Evolutionary conservation across 2,888 invertebrate genomes (phyloP).

Genomic region (Drosophila siamana): DNA sequence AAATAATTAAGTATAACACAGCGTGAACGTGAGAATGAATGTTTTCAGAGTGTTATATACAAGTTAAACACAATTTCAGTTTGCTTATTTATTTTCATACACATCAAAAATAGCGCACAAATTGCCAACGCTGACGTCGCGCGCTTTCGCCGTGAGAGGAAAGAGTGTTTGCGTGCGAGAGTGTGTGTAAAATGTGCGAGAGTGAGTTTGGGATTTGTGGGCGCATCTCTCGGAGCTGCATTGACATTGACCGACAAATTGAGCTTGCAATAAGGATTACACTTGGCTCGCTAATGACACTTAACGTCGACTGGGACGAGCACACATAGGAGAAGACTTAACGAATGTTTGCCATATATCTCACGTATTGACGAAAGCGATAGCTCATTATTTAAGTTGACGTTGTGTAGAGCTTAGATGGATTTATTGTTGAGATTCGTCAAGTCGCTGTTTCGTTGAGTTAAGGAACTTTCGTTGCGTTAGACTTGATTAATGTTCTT

Average conservation of each 20-base stretch:
- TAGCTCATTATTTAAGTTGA: conserved; percentile 52
- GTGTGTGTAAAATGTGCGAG: conserved; percentile 13
- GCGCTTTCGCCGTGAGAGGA: conserved; percentile 22
- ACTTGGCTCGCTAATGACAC: conserved; percentile 35
- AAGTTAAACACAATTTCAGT: conserved; percentile 19
- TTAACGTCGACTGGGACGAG: conserved; percentile 56
- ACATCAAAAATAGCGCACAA: conserved; percentile 78
- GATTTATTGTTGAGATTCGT: conserved; percentile 7
- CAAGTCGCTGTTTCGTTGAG: background rate
- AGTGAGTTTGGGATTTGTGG: background rate
- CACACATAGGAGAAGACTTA: conserved; percentile 27
- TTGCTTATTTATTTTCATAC: conserved; percentile 66
- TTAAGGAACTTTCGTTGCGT: conserved; percentile 11
- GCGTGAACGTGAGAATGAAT: conserved; percentile 39
- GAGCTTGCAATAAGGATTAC: conserved; percentile 50
- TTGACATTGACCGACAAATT: conserved; percentile 71
- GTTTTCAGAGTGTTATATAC: conserved; percentile 36
- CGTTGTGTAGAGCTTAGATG: conserved; percentile 12
- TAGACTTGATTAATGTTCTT: conserved; percentile 1
- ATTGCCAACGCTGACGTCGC: conserved; percentile 58
- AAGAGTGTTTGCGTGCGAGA: conserved; percentile 2
- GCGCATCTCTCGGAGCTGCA: conserved; percentile 14
- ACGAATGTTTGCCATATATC: conserved; percentile 51
- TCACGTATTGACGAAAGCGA: conserved; percentile 71
- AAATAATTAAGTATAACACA: conserved; percentile 25